A percentile compares a stretch with the other conserved stretches of the same genome.
Conservation (phyloP, 2,113 vertebrate genomes). For the Sialia sialis region DNA sequence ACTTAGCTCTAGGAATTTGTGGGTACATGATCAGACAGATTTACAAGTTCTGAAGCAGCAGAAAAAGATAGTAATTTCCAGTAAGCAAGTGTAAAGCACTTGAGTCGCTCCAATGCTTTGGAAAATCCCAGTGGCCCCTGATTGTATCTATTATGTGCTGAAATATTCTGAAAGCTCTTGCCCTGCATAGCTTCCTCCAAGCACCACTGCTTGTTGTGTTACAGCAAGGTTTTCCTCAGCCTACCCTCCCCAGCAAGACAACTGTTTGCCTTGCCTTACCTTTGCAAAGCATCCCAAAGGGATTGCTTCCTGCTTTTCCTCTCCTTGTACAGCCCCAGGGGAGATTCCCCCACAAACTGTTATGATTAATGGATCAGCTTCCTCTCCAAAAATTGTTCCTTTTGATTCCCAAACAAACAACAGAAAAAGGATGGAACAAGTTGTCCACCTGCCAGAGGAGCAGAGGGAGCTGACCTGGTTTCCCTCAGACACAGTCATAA, state of each 20-base stretch:
- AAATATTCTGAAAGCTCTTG: background rate
- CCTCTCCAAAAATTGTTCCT: background rate
- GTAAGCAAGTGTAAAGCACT: background rate
- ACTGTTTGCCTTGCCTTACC: background rate
- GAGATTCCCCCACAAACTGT: background rate
- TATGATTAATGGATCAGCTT: background rate
- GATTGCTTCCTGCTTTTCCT: background rate
- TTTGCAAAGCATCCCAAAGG: background rate
- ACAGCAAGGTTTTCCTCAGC: background rate
- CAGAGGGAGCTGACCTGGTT: slow-evolving; percentile 19
- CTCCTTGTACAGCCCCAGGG: background rate
- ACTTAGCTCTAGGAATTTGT: background rate
- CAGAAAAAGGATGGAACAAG: background rate
- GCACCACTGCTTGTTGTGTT: background rate
- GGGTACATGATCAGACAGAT: background rate
- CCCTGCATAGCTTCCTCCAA: background rate
- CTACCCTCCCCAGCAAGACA: background rate
- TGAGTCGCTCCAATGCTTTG: background rate
- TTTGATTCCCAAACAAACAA: slow-evolving; percentile 15
- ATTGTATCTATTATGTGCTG: background rate
- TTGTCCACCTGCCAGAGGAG: slow-evolving; percentile 2
- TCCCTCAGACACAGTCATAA: background rate
- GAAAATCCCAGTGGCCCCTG: background rate
- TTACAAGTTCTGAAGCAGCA: background rate
- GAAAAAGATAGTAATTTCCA: background rate